These are phyloP conservation scores for Lutra lutra DNA, from an alignment of 2,797 vertebrate genomes.

Conservation along the genomic window DNA sequence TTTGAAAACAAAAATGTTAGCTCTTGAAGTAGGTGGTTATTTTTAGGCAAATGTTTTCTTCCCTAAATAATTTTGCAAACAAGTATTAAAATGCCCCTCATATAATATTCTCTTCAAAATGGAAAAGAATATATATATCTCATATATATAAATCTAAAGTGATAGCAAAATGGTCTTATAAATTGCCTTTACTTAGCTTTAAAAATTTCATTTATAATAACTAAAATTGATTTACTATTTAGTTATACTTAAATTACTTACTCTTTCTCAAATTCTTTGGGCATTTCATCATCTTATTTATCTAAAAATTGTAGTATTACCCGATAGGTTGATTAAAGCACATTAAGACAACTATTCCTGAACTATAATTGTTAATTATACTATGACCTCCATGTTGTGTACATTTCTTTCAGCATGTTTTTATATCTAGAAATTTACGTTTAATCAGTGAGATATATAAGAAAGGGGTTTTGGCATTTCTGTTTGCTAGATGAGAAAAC, in stretches of 20 bases:
- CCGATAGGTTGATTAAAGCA: not conserved
- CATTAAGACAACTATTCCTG: not conserved
- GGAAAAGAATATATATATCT: not conserved
- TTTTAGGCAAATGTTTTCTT: not conserved
- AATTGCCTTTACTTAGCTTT: not conserved
- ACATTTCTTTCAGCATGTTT: not conserved
- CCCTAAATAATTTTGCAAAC: not conserved
- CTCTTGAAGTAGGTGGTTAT: not conserved
- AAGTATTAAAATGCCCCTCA: not conserved
- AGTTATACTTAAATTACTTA: not conserved
- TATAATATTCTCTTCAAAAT: not conserved
- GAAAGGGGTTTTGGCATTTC: not conserved
- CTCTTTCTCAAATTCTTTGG: not conserved
- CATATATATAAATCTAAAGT: not conserved
- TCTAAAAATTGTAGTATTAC: not conserved
- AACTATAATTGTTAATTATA: conserved; percentile 2
- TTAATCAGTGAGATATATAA: not conserved
- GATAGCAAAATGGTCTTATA: not conserved
- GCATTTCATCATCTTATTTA: not conserved
- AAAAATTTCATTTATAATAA: not conserved
- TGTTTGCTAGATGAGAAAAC: not conserved
- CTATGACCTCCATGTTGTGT: not conserved
- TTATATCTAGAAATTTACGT: not conserved
- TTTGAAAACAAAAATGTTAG: not conserved
- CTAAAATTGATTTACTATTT: not conserved